Conservation (phyloP, 2,797 vertebrate genomes). For the Channa striata region DNA sequence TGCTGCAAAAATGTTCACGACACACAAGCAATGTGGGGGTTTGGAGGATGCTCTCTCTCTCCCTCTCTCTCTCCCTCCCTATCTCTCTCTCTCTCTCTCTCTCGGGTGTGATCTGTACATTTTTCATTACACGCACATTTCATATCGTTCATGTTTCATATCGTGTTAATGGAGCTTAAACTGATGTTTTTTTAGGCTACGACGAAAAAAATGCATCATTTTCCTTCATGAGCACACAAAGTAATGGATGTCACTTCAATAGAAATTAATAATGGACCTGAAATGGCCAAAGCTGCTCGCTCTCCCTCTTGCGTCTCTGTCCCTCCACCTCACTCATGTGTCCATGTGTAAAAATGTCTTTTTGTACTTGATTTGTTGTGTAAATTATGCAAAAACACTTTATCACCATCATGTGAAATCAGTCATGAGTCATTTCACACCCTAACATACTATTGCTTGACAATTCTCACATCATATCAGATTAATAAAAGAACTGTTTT, state of each 20-base stretch:
- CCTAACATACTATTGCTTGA: not conserved
- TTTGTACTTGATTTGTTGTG: not conserved
- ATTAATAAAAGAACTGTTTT: constrained; percentile 30
- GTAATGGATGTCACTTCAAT: not conserved
- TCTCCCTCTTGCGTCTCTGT: not conserved
- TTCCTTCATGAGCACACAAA: not conserved
- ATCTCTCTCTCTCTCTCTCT: constrained; percentile 47
- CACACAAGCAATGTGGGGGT: constrained; percentile 66
- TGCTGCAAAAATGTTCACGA: constrained; percentile 71
- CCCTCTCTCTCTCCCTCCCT: constrained; percentile 42
- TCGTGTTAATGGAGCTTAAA: constrained; percentile 22
- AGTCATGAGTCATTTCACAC: no score
- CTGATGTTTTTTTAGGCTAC: not conserved
- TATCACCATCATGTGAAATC: constrained; percentile 6
- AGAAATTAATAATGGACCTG: not conserved
- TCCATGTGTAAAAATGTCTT: not conserved
- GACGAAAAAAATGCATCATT: no score
- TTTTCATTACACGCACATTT: constrained; percentile 70
- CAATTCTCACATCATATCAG: constrained; percentile 42
- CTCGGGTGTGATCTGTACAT: constrained; percentile 68
- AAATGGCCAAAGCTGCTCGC: not conserved
- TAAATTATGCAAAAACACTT: constrained; percentile 7
- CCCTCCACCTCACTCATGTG: constrained; percentile 55
- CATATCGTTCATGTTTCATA: constrained; percentile 44
- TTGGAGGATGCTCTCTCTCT: constrained; percentile 53